phyloP scores from a whole-genome alignment of 2,113 vertebrate species.

The Aleadryas rufinucha region DNA sequence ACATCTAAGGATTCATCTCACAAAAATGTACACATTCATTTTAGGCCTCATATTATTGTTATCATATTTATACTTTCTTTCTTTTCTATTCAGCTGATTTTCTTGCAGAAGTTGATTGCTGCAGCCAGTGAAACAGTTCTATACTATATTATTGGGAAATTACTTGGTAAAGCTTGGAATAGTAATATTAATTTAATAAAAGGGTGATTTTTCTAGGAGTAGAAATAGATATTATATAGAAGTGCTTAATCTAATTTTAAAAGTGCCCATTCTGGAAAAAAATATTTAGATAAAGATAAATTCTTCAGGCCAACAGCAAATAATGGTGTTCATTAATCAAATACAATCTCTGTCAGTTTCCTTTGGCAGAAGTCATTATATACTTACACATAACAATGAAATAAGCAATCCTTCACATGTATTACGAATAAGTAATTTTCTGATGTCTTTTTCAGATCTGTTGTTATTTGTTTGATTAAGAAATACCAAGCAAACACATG shows the following conservation, averaged over 20 bases:
- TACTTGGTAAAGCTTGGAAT: background rate
- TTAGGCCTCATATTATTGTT: background rate
- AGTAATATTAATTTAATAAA: slow-evolving; percentile 40
- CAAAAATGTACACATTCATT: background rate
- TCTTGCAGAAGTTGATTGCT: background rate
- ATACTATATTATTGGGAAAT: background rate
- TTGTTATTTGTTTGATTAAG: slow-evolving; percentile 54
- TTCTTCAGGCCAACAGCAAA: slow-evolving; percentile 44
- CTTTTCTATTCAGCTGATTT: background rate
- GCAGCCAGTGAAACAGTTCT: background rate
- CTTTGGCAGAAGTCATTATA: slow-evolving; percentile 49
- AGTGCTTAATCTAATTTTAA: slow-evolving; percentile 41
- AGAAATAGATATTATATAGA: slow-evolving; percentile 23
- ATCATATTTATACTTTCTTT: background rate
- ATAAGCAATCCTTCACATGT: slow-evolving; percentile 25
- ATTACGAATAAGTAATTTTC: slow-evolving; percentile 54
- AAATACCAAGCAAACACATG: background rate
- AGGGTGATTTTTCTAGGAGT: slow-evolving; percentile 29
- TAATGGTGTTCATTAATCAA: slow-evolving; percentile 64
- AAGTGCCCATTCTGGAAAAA: slow-evolving; percentile 15
- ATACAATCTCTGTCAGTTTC: slow-evolving; percentile 16
- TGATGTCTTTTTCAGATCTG: slow-evolving; percentile 24
- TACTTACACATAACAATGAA: slow-evolving; percentile 39
- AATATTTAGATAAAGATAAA: slow-evolving; percentile 54
- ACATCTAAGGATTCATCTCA: background rate